These are phyloP conservation scores for Brienomyrus brachyistius DNA, from an alignment of 2,113 vertebrate genomes.

Conservation along the genomic window DNA sequence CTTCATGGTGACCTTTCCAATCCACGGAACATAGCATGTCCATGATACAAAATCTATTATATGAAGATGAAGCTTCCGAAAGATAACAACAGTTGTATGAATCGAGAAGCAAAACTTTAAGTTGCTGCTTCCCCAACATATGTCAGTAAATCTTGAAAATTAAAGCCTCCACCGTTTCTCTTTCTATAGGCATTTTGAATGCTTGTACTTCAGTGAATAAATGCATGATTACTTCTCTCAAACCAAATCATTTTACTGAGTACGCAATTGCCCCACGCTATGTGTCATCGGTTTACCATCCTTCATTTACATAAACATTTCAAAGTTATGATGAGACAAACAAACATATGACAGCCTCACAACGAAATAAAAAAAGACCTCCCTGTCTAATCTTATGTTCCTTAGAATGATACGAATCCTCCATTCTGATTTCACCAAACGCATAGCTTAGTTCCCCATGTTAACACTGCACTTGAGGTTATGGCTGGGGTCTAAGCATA, in stretches of 20 bases:
- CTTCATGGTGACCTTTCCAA: background rate
- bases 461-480: constrained; percentile 38
- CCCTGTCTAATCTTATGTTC: background rate
- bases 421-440: constrained; percentile 49
- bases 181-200: constrained; percentile 2
- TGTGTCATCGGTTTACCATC: background rate
- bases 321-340: background rate
- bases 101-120: background rate
- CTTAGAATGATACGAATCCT: constrained; percentile 27
- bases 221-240: background rate
- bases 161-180: background rate
- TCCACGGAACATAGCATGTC: background rate
- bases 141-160: background rate
- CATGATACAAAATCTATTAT: background rate
- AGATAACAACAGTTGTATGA: background rate
- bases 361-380: background rate
- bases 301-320: background rate
- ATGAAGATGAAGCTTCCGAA: background rate
- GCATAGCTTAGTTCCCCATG: constrained; percentile 44
- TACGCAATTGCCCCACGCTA: background rate
- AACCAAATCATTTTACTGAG: background rate
- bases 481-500: constrained; percentile 24
- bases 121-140: background rate
- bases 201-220: background rate
- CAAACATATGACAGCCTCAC: background rate